A percentile compares a stretch with the other conserved stretches of the same genome.
Evolutionary conservation across 2,113 vertebrate genomes (phyloP).

Genomic region (Phrynosoma platyrhinos): DNA sequence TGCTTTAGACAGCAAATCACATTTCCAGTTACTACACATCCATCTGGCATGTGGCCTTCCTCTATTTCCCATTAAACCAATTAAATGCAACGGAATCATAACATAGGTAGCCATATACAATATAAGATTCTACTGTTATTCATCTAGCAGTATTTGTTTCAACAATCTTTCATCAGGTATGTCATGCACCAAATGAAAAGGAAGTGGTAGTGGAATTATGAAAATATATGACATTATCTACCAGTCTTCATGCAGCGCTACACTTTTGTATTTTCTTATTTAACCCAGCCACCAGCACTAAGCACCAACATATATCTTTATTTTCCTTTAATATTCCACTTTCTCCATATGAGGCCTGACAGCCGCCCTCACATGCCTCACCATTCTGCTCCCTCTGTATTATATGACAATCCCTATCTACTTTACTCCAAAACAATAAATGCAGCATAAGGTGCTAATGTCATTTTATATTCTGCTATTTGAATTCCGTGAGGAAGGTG

Average conservation of each 20-base stretch:
- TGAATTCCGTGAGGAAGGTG: background rate
- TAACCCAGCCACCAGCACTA: background rate
- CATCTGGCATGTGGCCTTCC: too few relatives aligned
- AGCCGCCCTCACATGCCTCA: too few relatives aligned
- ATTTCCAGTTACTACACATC: background rate
- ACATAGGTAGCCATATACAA: background rate
- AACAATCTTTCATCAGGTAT: background rate
- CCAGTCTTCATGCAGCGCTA: background rate
- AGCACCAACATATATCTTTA: background rate
- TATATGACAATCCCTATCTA: background rate
- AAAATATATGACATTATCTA: background rate
- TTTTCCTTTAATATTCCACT: too few relatives aligned
- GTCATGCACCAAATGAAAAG: background rate
- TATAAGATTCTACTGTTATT: background rate
- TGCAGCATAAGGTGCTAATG: background rate
- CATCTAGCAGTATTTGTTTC: background rate
- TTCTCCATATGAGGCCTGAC: background rate
- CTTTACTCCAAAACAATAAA: background rate
- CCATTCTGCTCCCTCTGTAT: too few relatives aligned
- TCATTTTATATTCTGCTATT: too few relatives aligned
- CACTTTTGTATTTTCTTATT: background rate
- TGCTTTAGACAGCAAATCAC: background rate
- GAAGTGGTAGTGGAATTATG: background rate
- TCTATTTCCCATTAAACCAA: too few relatives aligned
- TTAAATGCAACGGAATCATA: background rate